Conservation (phyloP, 2,113 vertebrate genomes). For the Acanthochromis polyacanthus region DNA sequence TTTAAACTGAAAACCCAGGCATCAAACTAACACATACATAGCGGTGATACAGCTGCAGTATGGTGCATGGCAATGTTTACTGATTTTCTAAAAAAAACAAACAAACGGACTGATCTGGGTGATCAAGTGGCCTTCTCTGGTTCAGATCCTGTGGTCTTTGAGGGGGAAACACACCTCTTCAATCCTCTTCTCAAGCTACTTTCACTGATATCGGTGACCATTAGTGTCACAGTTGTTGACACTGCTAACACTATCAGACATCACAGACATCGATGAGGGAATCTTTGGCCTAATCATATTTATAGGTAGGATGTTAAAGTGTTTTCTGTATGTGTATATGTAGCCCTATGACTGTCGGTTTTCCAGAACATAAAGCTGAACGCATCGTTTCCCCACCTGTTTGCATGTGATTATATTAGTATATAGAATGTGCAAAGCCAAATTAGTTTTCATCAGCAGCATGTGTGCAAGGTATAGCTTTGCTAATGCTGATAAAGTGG, state of each 20-base stretch:
- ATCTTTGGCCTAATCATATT: conserved; percentile 51
- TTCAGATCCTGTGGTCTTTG: conserved; percentile 68
- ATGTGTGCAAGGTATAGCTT: conserved; percentile 68
- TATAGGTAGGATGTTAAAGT: conserved; percentile 51
- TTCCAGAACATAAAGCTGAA: conserved; percentile 37
- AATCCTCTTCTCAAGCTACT: conserved; percentile 8
- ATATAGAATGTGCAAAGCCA: conserved; percentile 69
- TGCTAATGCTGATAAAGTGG: conserved; percentile 57
- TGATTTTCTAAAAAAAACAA: conserved; percentile 22
- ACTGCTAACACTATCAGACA: conserved; percentile 41
- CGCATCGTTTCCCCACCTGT: conserved; percentile 54
- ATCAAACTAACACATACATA: conserved; percentile 40
- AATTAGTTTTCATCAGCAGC: conserved; percentile 69
- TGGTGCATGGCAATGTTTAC: conserved; percentile 74
- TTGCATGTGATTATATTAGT: conserved; percentile 79
- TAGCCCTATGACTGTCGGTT: conserved; percentile 55
- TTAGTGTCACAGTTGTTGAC: conserved; percentile 22
- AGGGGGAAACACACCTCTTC: conserved; percentile 31
- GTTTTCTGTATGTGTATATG: conserved; percentile 64
- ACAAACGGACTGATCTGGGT: conserved; percentile 48
- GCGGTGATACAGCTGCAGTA: conserved; percentile 44
- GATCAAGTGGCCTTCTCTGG: conserved; percentile 72
- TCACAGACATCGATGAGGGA: conserved; percentile 44
- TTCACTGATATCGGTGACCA: conserved; percentile 28
- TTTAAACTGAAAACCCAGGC: conserved; percentile 52